Evolutionary conservation across 2,888 invertebrate genomes (phyloP).

Genomic region (Caenorhabditis imperialis): DNA sequence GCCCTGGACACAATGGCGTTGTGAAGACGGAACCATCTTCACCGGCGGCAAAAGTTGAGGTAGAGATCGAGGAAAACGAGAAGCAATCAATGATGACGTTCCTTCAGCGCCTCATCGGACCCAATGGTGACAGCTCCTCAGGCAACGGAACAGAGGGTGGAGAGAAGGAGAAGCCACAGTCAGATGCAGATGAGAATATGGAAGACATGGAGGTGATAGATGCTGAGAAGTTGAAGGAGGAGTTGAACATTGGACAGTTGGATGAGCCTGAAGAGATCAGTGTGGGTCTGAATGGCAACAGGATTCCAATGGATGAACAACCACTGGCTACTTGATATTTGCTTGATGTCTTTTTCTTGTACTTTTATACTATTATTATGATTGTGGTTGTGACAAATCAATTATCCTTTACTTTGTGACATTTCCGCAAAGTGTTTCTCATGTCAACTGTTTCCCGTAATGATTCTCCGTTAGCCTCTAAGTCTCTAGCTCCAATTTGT

Average conservation of each 20-base stretch:
- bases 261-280: slow-evolving; percentile 55
- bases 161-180: slow-evolving; percentile 37
- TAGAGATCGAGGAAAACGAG: slow-evolving; percentile 35
- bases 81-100: slow-evolving; percentile 48
- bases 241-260: slow-evolving; percentile 48
- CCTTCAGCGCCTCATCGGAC: slow-evolving; percentile 39
- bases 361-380: not conserved
- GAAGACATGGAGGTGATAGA: slow-evolving; percentile 53
- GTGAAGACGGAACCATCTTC: slow-evolving; percentile 45
- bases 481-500: no score
- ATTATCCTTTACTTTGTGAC: no score
- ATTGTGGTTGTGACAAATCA: slow-evolving; percentile 30
- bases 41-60: slow-evolving; percentile 50
- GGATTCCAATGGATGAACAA: slow-evolving; percentile 47
- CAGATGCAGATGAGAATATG: slow-evolving; percentile 44
- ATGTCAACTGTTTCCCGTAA: no score
- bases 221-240: slow-evolving; percentile 51
- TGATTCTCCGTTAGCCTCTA: no score
- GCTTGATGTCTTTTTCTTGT: no score
- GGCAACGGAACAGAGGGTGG: slow-evolving; percentile 40
- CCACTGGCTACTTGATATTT: slow-evolving; percentile 22
- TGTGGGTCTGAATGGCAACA: slow-evolving; percentile 54
- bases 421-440: no score
- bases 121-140: slow-evolving; percentile 38
- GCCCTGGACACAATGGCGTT: slow-evolving; percentile 27